A percentile compares a stretch with the other conserved stretches of the same genome.
These are phyloP conservation scores for Saccostrea cuccullata DNA, from an alignment of 1,140 invertebrate genomes.

Conservation along the genomic window DNA sequence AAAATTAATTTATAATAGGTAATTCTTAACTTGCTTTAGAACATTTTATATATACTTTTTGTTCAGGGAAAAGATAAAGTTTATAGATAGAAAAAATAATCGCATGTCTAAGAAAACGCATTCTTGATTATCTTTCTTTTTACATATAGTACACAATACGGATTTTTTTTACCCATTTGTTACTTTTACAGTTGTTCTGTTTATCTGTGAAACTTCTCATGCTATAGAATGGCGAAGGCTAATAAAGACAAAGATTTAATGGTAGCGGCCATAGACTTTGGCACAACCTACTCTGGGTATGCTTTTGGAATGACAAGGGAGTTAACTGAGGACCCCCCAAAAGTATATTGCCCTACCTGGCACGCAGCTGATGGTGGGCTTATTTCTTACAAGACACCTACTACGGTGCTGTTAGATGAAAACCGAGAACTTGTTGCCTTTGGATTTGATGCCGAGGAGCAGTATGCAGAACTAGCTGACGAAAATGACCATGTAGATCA, in stretches of 20 bases:
- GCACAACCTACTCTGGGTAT: slow-evolving; percentile 49
- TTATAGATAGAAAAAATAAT: too few species aligned
- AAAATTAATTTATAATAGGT: too few species aligned
- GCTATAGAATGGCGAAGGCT: background rate
- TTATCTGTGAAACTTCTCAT: too few species aligned
- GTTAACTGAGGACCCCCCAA: background rate
- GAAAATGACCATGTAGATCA: slow-evolving; percentile 39
- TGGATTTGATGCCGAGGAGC: slow-evolving; percentile 56
- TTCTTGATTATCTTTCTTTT: too few species aligned
- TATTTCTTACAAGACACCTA: slow-evolving; percentile 50
- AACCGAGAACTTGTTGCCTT: slow-evolving; percentile 45
- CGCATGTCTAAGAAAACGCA: too few species aligned
- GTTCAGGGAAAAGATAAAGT: too few species aligned
- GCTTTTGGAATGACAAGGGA: slow-evolving; percentile 43
- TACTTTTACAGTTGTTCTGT: too few species aligned
- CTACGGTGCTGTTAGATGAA: slow-evolving; percentile 41
- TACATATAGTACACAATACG: too few species aligned
- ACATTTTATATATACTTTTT: too few species aligned
- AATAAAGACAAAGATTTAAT: slow-evolving; percentile 8
- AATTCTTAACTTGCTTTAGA: too few species aligned
- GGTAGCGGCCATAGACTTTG: slow-evolving; percentile 48
- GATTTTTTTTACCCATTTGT: too few species aligned
- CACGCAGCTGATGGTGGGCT: slow-evolving; percentile 23
- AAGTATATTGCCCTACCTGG: slow-evolving; percentile 6
- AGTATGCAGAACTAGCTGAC: slow-evolving; percentile 46